Conservation (phyloP, 2,888 invertebrate genomes). For the Metalampra italica region DNA sequence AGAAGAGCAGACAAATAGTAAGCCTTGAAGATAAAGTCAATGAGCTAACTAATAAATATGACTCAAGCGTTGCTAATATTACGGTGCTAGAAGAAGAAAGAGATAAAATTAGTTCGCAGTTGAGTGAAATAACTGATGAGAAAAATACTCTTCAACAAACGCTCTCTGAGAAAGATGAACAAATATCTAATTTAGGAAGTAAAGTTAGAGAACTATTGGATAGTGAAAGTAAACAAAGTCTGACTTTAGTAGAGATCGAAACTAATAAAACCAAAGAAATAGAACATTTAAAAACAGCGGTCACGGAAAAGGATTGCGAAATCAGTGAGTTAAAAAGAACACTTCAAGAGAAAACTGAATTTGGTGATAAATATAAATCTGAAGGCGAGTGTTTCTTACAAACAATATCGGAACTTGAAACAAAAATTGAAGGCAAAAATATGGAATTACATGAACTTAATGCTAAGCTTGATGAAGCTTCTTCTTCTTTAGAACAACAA, state of each 20-base stretch:
- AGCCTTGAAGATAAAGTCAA: conserved; percentile 31
- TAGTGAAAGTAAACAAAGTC: conserved; percentile 8
- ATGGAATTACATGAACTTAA: conserved; percentile 30
- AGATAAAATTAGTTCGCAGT: conserved; percentile 19
- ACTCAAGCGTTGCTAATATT: conserved; percentile 18
- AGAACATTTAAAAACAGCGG: conserved; percentile 17
- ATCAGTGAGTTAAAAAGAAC: conserved; percentile 27
- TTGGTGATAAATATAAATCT: conserved; percentile 25
- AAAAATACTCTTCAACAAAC: conserved; percentile 21
- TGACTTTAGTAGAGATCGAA: conserved; percentile 25
- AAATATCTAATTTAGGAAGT: conserved; percentile 26
- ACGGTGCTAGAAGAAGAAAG: conserved; percentile 25
- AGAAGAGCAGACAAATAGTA: conserved; percentile 28
- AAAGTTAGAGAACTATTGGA: conserved; percentile 14
- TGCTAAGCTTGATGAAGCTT: conserved; percentile 25
- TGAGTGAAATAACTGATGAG: conserved; percentile 22
- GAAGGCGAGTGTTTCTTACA: conserved; percentile 28
- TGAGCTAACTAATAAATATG: conserved; percentile 27
- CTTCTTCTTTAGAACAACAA: conserved; percentile 30
- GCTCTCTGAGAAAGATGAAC: conserved; percentile 24
- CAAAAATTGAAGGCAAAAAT: conserved; percentile 25
- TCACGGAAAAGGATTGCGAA: conserved; percentile 29
- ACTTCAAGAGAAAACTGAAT: conserved; percentile 31
- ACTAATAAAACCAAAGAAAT: conserved; percentile 31
- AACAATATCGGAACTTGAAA: conserved; percentile 30